Base-by-base conservation (phyloP, 2,888 invertebrate species). In the Troides oblongomaculatus region DNA sequence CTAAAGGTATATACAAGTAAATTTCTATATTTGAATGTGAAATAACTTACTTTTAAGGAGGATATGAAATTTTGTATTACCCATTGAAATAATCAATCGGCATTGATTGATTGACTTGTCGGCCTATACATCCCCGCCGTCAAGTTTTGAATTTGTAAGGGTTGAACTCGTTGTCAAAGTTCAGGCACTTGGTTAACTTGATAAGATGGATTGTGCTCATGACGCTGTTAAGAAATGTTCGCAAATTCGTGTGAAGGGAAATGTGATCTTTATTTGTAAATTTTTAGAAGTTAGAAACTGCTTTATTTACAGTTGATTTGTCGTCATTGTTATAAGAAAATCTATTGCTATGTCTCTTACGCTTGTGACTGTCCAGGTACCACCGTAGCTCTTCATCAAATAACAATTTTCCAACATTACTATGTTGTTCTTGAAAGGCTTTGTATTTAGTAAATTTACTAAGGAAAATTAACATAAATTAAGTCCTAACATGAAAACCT, bases 71-170 rank as follows among this genome's bases (percentile, higher is more conserved):
- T 25, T 25, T 25, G 14, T n/a, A 18, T n/a, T 30, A 10, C 53
- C n/a, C 63, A 56, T 56, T 63, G 53, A 56, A 65, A 65, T 66
- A 59, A 64, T 56, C 62, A 62, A 23, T 67, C 57, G 21, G 36
- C 64, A 53, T 64, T 70, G 72, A 75, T 74, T 74, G 76, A 76
- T 77, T 72, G 77, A 74, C 73, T 73, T 70, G 74, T 73, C 73
- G 73, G 71, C 74, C 69, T 74, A 72, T 72, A 72, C 71, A 71
- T 70, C 66, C 68, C 71, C 66, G 25, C 58, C 63, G 70, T 74
- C 72, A 66, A 64, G 69, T 67, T 62, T 62, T 58, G 72, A 76
- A 74, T 76, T 74, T 75, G 74, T 39, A 70, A 75, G 76, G 73
- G 73, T 73, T 71, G 67, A 68, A 74, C 69, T 69, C 56, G 53